Evolutionary conservation across 64 coral and sea anemone species (phyloP).

Genomic region (Exaiptasia diaphana): DNA sequence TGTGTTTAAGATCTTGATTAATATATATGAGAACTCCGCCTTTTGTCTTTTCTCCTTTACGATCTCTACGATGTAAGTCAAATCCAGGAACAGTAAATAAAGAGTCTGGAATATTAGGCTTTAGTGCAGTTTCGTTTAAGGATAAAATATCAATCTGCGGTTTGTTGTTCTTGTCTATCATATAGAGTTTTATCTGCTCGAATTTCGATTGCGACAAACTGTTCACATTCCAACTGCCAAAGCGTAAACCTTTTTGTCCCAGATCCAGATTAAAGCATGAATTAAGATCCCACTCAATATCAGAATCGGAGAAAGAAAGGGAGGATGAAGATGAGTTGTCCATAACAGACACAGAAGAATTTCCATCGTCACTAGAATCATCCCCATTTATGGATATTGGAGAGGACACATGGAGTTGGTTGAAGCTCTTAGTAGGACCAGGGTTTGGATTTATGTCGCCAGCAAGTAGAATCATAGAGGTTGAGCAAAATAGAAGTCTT

Average conservation of each 20-base stretch:
- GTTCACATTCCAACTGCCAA: conserved; percentile 40
- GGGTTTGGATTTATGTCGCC: neutral
- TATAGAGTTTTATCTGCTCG: conserved; percentile 47
- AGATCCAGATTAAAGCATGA: conserved; percentile 18
- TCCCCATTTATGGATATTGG: too few relatives aligned
- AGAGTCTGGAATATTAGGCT: conserved; percentile 11
- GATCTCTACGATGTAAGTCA: conserved; percentile 3
- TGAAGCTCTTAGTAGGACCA: too few relatives aligned
- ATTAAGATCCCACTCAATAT: neutral
- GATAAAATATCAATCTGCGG: conserved; percentile 29
- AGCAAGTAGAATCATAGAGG: neutral
- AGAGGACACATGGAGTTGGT: too few relatives aligned
- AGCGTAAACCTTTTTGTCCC: conserved; percentile 31
- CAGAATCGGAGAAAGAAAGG: too few relatives aligned
- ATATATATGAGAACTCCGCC: neutral
- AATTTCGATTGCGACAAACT: conserved; percentile 11
- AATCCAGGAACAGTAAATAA: conserved; percentile 20
- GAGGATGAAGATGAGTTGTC: too few relatives aligned
- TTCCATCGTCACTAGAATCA: too few relatives aligned
- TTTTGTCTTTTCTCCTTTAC: neutral
- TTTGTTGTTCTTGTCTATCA: neutral
- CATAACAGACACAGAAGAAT: too few relatives aligned
- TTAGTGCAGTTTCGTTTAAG: conserved; percentile 18
- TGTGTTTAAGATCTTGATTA: neutral
- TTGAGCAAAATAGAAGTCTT: neutral